Evolutionary conservation across 2,113 vertebrate genomes (phyloP).

Genomic region (Agapornis roseicollis): DNA sequence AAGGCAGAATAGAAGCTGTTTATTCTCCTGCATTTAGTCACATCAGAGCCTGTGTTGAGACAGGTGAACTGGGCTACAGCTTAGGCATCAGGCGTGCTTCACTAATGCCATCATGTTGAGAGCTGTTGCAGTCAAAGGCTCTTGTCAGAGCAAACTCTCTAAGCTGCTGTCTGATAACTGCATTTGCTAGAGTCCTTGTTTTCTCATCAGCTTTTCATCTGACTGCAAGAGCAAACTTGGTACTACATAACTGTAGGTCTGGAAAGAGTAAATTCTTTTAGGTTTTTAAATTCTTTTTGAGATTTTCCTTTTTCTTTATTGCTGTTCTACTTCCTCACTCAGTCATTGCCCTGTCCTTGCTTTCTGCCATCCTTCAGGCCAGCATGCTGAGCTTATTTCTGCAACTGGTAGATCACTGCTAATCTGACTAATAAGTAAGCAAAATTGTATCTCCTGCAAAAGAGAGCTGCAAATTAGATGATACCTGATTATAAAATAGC

Average conservation of each 20-base stretch:
- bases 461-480: not conserved
- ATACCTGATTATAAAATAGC: not conserved
- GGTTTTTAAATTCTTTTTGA: not conserved
- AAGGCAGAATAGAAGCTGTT: not conserved
- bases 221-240: not conserved
- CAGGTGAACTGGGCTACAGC: not conserved
- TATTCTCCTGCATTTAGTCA: not conserved
- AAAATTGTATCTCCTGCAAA: conserved; percentile 15
- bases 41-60: not conserved
- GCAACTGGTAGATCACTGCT: conserved; percentile 66
- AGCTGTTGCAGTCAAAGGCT: not conserved
- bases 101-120: no score
- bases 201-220: not conserved
- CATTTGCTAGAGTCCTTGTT: not conserved
- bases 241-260: not conserved
- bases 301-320: not conserved
- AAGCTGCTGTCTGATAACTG: not conserved
- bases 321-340: not conserved
- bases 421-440: conserved; percentile 11
- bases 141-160: not conserved
- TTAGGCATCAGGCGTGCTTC: not conserved
- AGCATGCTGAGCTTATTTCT: conserved; percentile 47
- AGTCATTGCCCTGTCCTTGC: conserved; percentile 43
- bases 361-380: conserved; percentile 43
- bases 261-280: not conserved